Conservation (phyloP, 2,113 vertebrate genomes). For the Hirundichthys speculiger region DNA sequence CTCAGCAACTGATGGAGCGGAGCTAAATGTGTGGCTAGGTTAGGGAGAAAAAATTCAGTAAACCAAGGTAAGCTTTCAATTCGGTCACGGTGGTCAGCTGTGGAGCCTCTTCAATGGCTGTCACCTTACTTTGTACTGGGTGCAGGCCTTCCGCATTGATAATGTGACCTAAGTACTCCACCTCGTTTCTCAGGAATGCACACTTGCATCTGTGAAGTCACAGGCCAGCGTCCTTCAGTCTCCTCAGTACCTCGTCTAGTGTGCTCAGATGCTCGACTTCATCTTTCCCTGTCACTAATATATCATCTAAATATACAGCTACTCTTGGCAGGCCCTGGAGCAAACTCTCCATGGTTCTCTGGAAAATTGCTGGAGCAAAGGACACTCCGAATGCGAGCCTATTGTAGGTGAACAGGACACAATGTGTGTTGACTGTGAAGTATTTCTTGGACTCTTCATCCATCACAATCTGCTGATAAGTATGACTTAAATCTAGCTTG, state of each 20-base stretch:
- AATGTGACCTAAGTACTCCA: too few species aligned
- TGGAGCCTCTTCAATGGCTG: too few species aligned
- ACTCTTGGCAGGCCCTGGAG: not conserved
- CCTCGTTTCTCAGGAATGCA: too few species aligned
- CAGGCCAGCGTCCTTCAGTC: too few species aligned
- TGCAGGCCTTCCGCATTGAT: too few species aligned
- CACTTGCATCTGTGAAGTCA: too few species aligned
- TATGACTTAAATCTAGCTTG: not conserved
- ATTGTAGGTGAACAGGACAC: not conserved
- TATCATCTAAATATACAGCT: not conserved
- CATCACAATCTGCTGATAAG: not conserved
- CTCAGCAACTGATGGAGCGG: too few species aligned
- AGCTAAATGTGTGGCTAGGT: too few species aligned
- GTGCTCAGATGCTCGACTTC: not conserved
- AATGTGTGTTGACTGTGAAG: not conserved
- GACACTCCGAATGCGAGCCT: not conserved
- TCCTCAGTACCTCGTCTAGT: not conserved
- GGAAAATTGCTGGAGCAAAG: not conserved
- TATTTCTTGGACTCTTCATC: slow-evolving; percentile 3
- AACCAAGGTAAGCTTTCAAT: too few species aligned
- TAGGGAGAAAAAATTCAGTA: too few species aligned
- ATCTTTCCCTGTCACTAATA: not conserved
- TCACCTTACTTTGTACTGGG: too few species aligned
- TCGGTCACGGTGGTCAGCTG: too few species aligned
- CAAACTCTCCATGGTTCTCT: not conserved